Conservation (phyloP, 2,113 vertebrate genomes). For the Carlito syrichta region DNA sequence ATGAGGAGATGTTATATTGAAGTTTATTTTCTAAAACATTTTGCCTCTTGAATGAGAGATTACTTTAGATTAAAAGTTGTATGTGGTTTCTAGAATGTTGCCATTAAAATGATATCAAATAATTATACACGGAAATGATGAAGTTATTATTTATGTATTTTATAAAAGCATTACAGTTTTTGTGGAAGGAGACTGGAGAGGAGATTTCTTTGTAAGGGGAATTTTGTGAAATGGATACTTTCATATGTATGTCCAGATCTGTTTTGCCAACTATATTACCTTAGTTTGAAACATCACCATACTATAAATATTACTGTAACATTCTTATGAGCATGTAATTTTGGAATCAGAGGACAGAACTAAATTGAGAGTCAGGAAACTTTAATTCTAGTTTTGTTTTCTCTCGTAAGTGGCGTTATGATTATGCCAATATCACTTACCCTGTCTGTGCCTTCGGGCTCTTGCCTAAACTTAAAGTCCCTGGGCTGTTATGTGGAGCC, state of each 20-base stretch:
- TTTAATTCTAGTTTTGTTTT: conserved; percentile 22
- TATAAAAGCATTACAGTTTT: not conserved
- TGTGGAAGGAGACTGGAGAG: not conserved
- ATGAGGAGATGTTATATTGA: not conserved
- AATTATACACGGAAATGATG: not conserved
- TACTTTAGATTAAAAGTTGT: not conserved
- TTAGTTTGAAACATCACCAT: not conserved
- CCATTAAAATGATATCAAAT: not conserved
- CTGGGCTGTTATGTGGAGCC: not conserved
- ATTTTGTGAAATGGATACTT: not conserved
- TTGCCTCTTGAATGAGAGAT: not conserved
- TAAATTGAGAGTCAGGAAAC: not conserved
- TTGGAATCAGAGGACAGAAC: not conserved
- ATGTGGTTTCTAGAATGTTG: not conserved
- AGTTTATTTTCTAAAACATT: conserved; percentile 33
- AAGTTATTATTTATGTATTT: not conserved
- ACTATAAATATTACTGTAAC: not conserved
- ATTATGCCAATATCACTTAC: not conserved
- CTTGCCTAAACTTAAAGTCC: conserved; percentile 9
- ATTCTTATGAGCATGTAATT: not conserved
- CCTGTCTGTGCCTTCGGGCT: not conserved
- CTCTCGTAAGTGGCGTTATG: not conserved
- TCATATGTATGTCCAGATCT: not conserved
- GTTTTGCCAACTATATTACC: not conserved
- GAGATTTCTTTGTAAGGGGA: conserved; percentile 2